Base-by-base conservation (phyloP, 2,888 invertebrate genomes). In the Melieria crassipennis region DNA sequence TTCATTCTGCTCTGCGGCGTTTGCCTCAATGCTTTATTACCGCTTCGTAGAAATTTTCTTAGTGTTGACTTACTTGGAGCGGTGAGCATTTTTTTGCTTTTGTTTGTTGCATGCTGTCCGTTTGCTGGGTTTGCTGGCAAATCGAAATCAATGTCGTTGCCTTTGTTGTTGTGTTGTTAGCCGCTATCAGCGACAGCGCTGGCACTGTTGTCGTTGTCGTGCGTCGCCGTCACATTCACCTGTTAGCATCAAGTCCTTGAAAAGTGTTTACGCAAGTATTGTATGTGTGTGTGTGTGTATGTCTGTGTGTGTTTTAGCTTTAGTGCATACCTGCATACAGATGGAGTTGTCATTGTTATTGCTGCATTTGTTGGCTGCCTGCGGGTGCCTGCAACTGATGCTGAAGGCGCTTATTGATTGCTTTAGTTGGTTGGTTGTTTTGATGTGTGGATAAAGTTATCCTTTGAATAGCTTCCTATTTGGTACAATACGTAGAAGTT, bases 231-330 rank as follows among this genome's bases (percentile, higher is more conserved):
- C 67, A 58, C 60, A 64, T 74, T 71, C 82, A 82, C 82, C 82
- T 82, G 82, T 82, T 82, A 82, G 82, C 83, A 81, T 82, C 75
- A 76, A 82, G 83, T 82, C 83, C 82, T 82, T 82, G 81, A 82
- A 82, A 75, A 78, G 65, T 77, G 80, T 78, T 78, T 76, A 75
- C 75, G 75, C 77, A 75, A 76, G 73, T 65, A 47, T 5, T 69
- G 57, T 48, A 13, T 69, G 50, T 48, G 9, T 69, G 43, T 16
- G 10, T 43, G 30, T 46, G 43, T 9, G 46, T 47, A 30, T 60
- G 42, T 47, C 10, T 56, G n/a, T 48, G 3, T 56, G n/a, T 47
- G 43, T 55, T 16, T 16, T 16, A 16, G 48, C 47, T 42, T 63
- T 47, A 47, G 30, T 61, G 4, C 6, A n/a, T 61, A 7, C 50